Conservation (phyloP, 2,797 vertebrate species). For the Phataginus tetradactyla region DNA sequence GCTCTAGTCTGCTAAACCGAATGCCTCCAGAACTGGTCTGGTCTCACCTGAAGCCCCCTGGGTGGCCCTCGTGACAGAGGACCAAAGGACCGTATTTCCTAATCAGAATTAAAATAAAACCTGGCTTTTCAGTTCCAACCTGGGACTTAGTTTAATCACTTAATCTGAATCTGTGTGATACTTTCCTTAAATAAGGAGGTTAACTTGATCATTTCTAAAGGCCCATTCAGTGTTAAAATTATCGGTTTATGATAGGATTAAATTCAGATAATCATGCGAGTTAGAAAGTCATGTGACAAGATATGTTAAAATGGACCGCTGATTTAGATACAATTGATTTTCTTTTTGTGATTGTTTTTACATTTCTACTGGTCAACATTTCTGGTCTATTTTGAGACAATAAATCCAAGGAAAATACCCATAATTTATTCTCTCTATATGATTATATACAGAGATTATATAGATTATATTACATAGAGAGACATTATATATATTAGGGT, state of each 20-base stretch:
- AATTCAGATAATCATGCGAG: background rate
- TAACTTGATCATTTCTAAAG: slow-evolving; percentile 5
- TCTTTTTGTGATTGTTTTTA: background rate
- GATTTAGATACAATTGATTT: background rate
- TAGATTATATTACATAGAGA: too few relatives aligned
- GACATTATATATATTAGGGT: background rate
- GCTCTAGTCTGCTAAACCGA: background rate
- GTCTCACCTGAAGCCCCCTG: background rate
- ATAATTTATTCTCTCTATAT: background rate
- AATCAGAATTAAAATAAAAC: slow-evolving; percentile 19
- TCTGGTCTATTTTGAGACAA: background rate
- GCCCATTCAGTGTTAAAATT: background rate
- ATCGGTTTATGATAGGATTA: background rate
- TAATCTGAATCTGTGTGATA: background rate
- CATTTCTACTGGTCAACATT: background rate
- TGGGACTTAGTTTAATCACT: background rate
- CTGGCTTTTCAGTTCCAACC: background rate
- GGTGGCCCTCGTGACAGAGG: too few relatives aligned
- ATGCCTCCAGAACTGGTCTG: background rate
- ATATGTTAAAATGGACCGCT: background rate
- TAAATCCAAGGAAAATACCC: background rate
- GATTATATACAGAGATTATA: background rate
- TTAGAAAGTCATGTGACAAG: background rate
- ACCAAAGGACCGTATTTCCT: background rate
- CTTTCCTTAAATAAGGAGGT: background rate